A percentile compares a stretch with the other conserved stretches of the same genome.
Conservation (phyloP, 1,140 invertebrate species). For the Euura saliciscinereae region DNA sequence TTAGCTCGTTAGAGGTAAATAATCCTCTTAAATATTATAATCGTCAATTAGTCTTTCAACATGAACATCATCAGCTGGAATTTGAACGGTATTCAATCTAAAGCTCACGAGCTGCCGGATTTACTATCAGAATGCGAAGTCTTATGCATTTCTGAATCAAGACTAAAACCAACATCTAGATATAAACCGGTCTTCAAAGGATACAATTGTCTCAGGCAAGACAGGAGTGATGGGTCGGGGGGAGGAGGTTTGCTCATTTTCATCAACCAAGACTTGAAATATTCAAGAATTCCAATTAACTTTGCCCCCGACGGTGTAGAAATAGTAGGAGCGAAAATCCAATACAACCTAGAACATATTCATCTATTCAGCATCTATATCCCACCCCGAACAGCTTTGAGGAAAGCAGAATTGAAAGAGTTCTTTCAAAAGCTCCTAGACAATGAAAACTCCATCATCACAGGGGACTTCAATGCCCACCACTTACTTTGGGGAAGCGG, state of each 20-base stretch:
- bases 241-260: not conserved
- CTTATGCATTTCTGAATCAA: not conserved
- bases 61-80: not conserved
- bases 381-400: not conserved
- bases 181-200: not conserved
- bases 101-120: not conserved
- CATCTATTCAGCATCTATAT: not conserved
- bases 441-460: not conserved
- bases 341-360: not conserved
- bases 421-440: not conserved
- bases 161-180: not conserved
- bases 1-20: too few species aligned
- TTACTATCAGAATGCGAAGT: not conserved
- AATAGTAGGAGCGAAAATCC: not conserved
- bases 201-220: not conserved
- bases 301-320: not conserved
- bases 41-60: too few species aligned
- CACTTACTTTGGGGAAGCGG: not conserved
- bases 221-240: not conserved
- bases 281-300: not conserved
- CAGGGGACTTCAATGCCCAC: not conserved
- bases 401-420: not conserved
- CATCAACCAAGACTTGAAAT: not conserved
- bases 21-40: too few species aligned
- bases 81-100: not conserved